Conservation (phyloP, 2,113 vertebrate species). For the Caretta caretta region DNA sequence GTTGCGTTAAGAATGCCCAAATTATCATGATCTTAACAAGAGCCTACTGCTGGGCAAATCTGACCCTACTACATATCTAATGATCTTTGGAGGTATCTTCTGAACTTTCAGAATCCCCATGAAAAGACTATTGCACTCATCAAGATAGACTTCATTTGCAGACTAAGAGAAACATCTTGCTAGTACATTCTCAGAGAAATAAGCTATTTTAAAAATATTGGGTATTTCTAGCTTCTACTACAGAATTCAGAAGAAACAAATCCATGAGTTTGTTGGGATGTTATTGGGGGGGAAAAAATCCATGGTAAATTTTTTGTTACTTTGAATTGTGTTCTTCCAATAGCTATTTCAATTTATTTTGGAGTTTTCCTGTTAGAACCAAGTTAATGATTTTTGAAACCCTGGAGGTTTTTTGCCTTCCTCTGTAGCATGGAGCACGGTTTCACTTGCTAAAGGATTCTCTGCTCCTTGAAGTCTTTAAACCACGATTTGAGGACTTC, state of each 20-base stretch:
- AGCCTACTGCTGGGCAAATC: no score
- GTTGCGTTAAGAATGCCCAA: background rate
- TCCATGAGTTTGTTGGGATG: background rate
- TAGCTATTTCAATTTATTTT: background rate
- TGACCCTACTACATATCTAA: no score
- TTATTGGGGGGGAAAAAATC: background rate
- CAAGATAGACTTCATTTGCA: no score
- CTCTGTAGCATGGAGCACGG: no score
- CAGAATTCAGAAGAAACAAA: background rate
- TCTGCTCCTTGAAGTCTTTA: no score
- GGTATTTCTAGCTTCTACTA: background rate
- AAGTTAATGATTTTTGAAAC: constrained; percentile 24
- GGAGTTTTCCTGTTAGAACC: background rate
- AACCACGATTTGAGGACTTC: no score
- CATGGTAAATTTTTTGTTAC: background rate
- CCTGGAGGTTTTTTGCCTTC: no score
- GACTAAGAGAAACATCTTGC: background rate
- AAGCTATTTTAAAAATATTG: no score
- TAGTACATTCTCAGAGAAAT: background rate
- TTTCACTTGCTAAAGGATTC: no score
- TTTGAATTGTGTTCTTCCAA: constrained; percentile 7
- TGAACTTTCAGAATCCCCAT: no score
- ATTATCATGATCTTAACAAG: background rate
- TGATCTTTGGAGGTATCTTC: no score
- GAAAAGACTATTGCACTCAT: no score